Conservation (phyloP, 2,888 invertebrate genomes). For the Amiota mariae region DNA sequence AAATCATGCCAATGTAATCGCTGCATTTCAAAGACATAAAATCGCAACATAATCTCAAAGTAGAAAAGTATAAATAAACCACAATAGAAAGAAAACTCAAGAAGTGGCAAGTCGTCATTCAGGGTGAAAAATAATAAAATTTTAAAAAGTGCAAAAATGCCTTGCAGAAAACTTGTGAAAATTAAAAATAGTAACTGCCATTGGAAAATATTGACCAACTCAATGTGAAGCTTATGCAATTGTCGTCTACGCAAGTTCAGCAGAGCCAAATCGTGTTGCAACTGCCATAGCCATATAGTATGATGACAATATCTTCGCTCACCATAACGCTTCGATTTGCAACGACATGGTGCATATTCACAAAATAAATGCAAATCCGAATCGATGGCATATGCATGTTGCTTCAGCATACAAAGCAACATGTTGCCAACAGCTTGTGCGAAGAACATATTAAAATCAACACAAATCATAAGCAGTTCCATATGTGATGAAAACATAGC, state of each 20-base stretch:
- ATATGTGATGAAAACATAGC: background rate
- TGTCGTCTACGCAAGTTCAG: background rate
- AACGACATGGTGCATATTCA: background rate
- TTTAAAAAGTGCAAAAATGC: background rate
- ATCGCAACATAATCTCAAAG: constrained; percentile 8
- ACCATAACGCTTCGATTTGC: background rate
- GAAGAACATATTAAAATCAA: background rate
- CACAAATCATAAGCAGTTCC: background rate
- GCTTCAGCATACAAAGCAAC: background rate
- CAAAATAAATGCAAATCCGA: background rate
- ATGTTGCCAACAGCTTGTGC: background rate
- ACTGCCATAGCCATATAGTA: background rate
- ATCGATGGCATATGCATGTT: background rate
- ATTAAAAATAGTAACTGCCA: background rate
- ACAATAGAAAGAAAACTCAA: background rate
- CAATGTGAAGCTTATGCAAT: background rate
- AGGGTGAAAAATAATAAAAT: background rate
- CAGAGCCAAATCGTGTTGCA: background rate
- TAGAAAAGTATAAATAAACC: background rate
- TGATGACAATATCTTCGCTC: background rate
- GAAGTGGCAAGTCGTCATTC: background rate
- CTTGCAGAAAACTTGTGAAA: background rate
- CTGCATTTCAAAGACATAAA: background rate
- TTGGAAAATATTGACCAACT: background rate
- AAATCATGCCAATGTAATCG: background rate